phyloP scores from a whole-genome alignment of 2,888 invertebrate genomes.

The Mythimna albipuncta region DNA sequence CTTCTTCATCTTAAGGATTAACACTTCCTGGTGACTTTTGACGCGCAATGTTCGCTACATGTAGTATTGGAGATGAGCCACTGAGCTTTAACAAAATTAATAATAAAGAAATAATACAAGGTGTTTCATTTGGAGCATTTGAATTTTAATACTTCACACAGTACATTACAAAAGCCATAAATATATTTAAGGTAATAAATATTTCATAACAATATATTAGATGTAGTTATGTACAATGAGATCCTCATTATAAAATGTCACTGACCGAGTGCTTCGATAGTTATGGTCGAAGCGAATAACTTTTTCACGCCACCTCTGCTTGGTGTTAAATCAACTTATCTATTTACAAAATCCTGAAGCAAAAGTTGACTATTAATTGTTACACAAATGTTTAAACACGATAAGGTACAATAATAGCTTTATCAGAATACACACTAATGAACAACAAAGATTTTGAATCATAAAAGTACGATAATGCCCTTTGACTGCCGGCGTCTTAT shows the following conservation, averaged over 20 bases:
- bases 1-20: no score
- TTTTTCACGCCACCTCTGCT: slow-evolving; percentile 43
- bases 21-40: no score
- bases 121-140: slow-evolving; percentile 38
- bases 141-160: slow-evolving; percentile 56
- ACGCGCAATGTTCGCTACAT: no score
- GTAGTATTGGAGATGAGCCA: background rate
- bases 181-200: slow-evolving; percentile 33
- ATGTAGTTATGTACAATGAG: slow-evolving; percentile 56
- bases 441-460: slow-evolving; percentile 1
- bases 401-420: background rate
- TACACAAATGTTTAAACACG: slow-evolving; percentile 26
- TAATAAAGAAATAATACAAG: slow-evolving; percentile 16
- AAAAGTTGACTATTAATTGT: slow-evolving; percentile 55
- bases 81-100: background rate
- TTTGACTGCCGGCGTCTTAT: no score
- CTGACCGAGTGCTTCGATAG: slow-evolving; percentile 44
- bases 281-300: slow-evolving; percentile 39
- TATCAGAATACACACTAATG: slow-evolving; percentile 4
- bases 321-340: slow-evolving; percentile 51
- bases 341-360: slow-evolving; percentile 63
- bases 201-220: slow-evolving; percentile 35
- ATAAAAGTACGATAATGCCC: no score
- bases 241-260: slow-evolving; percentile 53
- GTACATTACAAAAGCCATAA: slow-evolving; percentile 55